Evolutionary conservation across 2,888 invertebrate species (phyloP).

Genomic region (Eumacrocentrus americanus): DNA sequence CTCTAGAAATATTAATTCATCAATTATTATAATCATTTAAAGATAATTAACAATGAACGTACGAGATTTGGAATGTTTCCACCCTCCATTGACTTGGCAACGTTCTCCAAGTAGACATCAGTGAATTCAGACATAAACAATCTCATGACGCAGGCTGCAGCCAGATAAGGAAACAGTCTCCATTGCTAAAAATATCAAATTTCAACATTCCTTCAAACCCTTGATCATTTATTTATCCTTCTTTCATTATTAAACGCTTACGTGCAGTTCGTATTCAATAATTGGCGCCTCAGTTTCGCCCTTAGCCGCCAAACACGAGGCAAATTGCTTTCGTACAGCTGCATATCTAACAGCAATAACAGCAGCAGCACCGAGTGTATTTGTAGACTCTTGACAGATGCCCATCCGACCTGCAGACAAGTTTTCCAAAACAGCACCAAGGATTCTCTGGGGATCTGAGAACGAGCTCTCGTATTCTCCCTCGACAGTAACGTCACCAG

Average conservation of each 20-base stretch:
- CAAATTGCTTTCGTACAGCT: constrained; percentile 79
- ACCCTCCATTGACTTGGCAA: constrained; percentile 68
- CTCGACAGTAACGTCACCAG: constrained; percentile 86
- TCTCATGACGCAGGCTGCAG: constrained; percentile 72
- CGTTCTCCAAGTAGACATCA: constrained; percentile 70
- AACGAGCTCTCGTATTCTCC: constrained; percentile 90
- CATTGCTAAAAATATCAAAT: constrained; percentile 67
- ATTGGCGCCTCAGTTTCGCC: constrained; percentile 72
- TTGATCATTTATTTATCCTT: constrained; percentile 7
- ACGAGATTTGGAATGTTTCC: constrained; percentile 51
- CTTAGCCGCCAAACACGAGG: constrained; percentile 53
- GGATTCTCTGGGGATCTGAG: constrained; percentile 83
- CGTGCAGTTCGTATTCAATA: constrained; percentile 83
- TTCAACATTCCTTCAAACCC: neutral
- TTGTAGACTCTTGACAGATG: constrained; percentile 71
- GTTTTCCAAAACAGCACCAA: constrained; percentile 84
- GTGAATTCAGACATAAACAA: constrained; percentile 72
- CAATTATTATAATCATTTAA: too few species aligned
- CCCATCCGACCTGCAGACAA: constrained; percentile 84
- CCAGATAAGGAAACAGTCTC: constrained; percentile 78
- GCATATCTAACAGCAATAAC: constrained; percentile 82
- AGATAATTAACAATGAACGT: too few species aligned
- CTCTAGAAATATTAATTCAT: too few species aligned
- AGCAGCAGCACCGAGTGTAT: constrained; percentile 74
- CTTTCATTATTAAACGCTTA: constrained; percentile 58